Percentiles rank a stretch among this genome's conserved stretches.
phyloP scores from a whole-genome alignment of 2,888 invertebrate genomes.

The Automeris io region DNA sequence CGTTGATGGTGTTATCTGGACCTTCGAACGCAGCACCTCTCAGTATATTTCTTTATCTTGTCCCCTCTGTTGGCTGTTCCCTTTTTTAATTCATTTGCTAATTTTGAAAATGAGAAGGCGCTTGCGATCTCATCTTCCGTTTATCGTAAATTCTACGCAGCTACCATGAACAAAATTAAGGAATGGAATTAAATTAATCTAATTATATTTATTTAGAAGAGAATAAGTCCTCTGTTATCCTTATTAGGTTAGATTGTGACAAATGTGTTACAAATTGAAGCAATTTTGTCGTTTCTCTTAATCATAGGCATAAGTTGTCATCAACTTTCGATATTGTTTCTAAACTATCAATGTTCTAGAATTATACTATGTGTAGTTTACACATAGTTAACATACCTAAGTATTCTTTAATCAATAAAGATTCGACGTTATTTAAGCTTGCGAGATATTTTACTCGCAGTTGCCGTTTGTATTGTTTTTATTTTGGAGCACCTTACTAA shows the following conservation, averaged over 20 bases:
- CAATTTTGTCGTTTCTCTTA: no score
- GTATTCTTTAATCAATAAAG: no score
- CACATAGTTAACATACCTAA: no score
- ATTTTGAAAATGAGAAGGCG: conserved; percentile 75
- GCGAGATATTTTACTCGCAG: no score
- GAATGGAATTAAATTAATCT: conserved; percentile 72
- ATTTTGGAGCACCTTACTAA: no score
- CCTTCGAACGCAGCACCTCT: conserved; percentile 74
- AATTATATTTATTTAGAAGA: conserved; percentile 58
- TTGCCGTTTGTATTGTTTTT: no score
- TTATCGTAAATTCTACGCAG: conserved; percentile 69
- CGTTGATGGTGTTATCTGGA: conserved; percentile 76
- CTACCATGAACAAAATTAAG: conserved; percentile 73
- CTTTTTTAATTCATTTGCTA: conserved; percentile 73
- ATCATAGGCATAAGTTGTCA: no score
- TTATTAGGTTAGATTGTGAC: conserved; percentile 21
- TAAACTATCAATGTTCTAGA: no score
- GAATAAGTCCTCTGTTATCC: conserved; percentile 40
- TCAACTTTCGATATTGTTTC: no score
- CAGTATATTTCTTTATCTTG: conserved; percentile 76
- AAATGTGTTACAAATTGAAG: neutral
- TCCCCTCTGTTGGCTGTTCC: conserved; percentile 61
- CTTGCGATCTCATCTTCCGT: conserved; percentile 58
- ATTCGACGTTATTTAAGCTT: no score
- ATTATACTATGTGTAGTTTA: no score